These are phyloP conservation scores for Caradrina kadenii DNA, from an alignment of 2,888 invertebrate genomes.

Conservation along the genomic window DNA sequence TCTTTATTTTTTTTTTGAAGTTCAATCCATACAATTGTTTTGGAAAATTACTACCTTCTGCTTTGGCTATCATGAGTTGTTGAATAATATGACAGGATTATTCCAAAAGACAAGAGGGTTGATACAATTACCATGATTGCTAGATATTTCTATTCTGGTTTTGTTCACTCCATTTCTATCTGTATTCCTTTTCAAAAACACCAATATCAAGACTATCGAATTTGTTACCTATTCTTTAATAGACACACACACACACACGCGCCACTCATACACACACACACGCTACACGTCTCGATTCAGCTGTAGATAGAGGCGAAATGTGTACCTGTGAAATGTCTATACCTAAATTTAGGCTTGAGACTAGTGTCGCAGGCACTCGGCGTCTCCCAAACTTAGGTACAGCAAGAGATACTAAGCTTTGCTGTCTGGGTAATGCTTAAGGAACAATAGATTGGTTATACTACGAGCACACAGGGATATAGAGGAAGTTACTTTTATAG, in stretches of 20 bases:
- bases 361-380: conserved; percentile 36
- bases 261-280: too few relatives aligned
- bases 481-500: not conserved
- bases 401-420: conserved; percentile 26
- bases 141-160: too few relatives aligned
- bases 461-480: not conserved
- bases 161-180: too few relatives aligned
- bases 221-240: not conserved
- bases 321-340: conserved; percentile 17
- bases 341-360: conserved; percentile 25
- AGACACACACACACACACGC: too few relatives aligned
- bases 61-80: too few relatives aligned
- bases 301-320: not conserved
- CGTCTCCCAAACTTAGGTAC: conserved; percentile 31
- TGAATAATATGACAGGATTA: too few relatives aligned
- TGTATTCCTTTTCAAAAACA: too few relatives aligned
- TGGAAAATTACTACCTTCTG: too few relatives aligned
- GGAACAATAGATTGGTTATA: conserved; percentile 6
- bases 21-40: too few relatives aligned
- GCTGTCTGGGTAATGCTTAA: conserved; percentile 21
- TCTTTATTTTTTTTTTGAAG: too few relatives aligned
- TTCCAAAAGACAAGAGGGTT: too few relatives aligned
- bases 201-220: not conserved
- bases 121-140: not conserved
- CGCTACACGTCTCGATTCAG: not conserved